Conservation (phyloP, 2,888 invertebrate species). For the Pristionchus japonicus region DNA sequence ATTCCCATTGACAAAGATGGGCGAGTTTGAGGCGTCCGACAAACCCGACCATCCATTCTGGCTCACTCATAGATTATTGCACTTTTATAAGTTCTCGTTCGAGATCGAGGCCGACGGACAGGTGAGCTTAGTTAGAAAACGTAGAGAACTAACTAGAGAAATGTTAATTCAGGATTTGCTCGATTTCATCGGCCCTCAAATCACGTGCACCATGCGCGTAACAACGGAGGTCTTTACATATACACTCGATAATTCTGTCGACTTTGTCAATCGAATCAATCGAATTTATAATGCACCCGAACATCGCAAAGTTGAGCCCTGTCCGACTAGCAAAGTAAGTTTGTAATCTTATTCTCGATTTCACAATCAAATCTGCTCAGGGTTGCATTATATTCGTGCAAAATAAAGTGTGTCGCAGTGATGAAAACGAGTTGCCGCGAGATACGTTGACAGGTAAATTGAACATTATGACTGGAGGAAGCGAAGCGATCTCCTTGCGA, state of each 20-base stretch:
- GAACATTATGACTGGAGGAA: neutral
- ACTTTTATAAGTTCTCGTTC: no score
- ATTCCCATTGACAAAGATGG: no score
- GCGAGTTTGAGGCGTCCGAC: no score
- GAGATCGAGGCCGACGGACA: neutral
- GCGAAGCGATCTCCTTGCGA: no score
- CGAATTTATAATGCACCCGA: neutral
- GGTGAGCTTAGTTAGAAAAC: neutral
- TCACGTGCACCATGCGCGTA: no score
- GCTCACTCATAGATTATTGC: no score
- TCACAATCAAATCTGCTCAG: neutral
- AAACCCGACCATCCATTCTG: no score
- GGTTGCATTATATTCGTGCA: neutral
- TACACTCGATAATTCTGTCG: no score
- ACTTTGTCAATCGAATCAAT: neutral
- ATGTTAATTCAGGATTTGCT: neutral
- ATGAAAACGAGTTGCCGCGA: neutral
- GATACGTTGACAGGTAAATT: neutral
- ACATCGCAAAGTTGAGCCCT: neutral
- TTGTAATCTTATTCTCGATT: neutral
- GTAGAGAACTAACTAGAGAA: neutral
- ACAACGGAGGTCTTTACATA: no score
- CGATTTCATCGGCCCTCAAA: neutral
- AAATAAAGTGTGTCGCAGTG: neutral
- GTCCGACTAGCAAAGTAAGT: neutral